These are phyloP conservation scores for Anoplius nigerrimus DNA, from an alignment of 2,888 invertebrate species.

Conservation along the genomic window DNA sequence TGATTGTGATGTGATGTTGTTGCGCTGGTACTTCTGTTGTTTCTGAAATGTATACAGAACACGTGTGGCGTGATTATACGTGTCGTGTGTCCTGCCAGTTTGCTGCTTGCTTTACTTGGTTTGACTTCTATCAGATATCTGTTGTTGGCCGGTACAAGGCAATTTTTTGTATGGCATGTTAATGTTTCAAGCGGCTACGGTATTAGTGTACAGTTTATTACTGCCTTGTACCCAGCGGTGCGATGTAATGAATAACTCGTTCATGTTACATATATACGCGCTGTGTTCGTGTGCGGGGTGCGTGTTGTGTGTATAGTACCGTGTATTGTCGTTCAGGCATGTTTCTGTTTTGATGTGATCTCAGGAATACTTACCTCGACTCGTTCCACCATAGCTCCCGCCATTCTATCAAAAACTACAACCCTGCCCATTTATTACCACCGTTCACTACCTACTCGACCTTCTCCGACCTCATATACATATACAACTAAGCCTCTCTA, in stretches of 20 bases:
- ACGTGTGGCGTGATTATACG: conserved; percentile 62
- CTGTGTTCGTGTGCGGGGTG: not conserved
- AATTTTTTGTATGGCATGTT: conserved; percentile 1
- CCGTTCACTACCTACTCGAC: not conserved
- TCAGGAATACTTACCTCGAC: not conserved
- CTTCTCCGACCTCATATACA: too few relatives aligned
- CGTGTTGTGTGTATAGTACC: not conserved
- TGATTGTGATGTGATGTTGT: conserved; percentile 66
- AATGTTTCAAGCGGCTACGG: not conserved
- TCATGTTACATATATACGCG: not conserved
- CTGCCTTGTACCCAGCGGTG: not conserved
- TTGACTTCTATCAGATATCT: conserved; percentile 57
- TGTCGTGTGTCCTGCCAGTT: conserved; percentile 49
- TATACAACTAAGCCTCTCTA: too few relatives aligned
- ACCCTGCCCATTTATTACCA: conserved; percentile 4
- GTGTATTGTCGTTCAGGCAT: conserved; percentile 4
- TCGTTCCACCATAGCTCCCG: not conserved
- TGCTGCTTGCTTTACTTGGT: conserved; percentile 52
- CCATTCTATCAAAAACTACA: not conserved
- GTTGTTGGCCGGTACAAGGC: conserved; percentile 11
- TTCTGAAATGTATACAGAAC: conserved; percentile 73
- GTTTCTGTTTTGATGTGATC: not conserved
- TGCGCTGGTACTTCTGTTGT: conserved; percentile 69
- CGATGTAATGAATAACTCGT: too few relatives aligned
- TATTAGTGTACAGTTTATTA: not conserved